A percentile compares a stretch with the other conserved stretches of the same genome.
Conservation (phyloP, 2,888 invertebrate genomes). For the Linyphia triangularis region DNA sequence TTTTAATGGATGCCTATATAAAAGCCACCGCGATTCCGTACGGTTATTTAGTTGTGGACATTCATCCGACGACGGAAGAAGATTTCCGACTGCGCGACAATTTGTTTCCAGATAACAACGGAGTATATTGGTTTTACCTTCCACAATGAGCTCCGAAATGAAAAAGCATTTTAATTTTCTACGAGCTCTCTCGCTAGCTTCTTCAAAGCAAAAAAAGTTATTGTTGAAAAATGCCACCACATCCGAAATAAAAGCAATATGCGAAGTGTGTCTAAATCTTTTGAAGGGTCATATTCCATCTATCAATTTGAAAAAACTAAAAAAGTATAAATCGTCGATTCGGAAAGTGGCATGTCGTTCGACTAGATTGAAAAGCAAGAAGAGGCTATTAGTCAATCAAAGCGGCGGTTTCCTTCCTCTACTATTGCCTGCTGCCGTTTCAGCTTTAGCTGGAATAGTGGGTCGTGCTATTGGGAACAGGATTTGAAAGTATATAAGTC, state of each 20-base stretch:
- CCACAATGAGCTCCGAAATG: slow-evolving; percentile 29
- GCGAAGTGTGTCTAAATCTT: too few species aligned
- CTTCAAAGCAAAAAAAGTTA: too few species aligned
- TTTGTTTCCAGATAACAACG: not conserved
- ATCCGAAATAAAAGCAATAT: too few species aligned
- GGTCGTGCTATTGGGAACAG: slow-evolving; percentile 24
- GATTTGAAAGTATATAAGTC: not conserved
- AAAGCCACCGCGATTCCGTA: slow-evolving; percentile 66
- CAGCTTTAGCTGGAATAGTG: not conserved
- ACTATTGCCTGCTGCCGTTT: slow-evolving; percentile 33
- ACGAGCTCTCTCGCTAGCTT: too few species aligned
- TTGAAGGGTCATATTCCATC: too few species aligned
- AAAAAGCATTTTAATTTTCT: slow-evolving; percentile 13
- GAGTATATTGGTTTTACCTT: slow-evolving; percentile 22
- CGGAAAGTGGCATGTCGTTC: slow-evolving; percentile 14
- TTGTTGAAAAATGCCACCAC: too few species aligned
- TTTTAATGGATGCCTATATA: slow-evolving; percentile 69
- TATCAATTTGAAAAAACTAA: slow-evolving; percentile 13
- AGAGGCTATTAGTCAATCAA: slow-evolving; percentile 35
- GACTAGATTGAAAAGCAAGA: not conserved
- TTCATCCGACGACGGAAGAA: slow-evolving; percentile 74
- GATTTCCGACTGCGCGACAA: slow-evolving; percentile 49
- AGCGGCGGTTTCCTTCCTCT: too few species aligned
- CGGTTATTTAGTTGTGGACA: slow-evolving; percentile 75
- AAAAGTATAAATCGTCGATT: not conserved